Evolutionary conservation across 2,888 invertebrate genomes (phyloP).

Genomic region (Apodemia mormo): DNA sequence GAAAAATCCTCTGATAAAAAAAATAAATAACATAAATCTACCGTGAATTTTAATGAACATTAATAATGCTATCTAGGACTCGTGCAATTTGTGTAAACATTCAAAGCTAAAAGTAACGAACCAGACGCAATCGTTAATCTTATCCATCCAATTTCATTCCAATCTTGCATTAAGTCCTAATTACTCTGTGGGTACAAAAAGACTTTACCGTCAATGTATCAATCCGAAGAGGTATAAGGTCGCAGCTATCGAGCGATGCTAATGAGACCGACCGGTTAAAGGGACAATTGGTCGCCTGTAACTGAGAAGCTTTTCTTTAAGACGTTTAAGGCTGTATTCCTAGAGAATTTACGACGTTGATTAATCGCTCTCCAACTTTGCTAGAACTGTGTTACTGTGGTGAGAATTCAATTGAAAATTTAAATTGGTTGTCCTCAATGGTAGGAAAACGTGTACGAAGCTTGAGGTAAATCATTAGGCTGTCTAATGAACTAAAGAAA

Average conservation of each 20-base stretch:
- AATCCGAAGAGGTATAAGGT: slow-evolving; percentile 61
- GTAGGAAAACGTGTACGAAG: slow-evolving; percentile 36
- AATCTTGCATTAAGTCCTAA: slow-evolving; percentile 45
- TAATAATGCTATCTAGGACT: background rate
- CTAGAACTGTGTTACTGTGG: slow-evolving; percentile 48
- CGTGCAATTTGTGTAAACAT: background rate
- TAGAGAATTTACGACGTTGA: slow-evolving; percentile 58
- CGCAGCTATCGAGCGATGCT: slow-evolving; percentile 65
- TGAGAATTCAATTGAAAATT: slow-evolving; percentile 48
- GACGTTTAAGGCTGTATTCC: slow-evolving; percentile 64
- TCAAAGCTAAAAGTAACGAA: slow-evolving; percentile 37
- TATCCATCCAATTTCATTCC: slow-evolving; percentile 16
- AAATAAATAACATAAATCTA: background rate
- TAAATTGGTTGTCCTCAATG: slow-evolving; percentile 35
- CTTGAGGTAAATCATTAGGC: slow-evolving; percentile 44
- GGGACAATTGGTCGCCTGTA: slow-evolving; percentile 67
- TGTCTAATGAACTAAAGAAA: slow-evolving; percentile 52
- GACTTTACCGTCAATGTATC: slow-evolving; percentile 72
- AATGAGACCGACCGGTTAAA: slow-evolving; percentile 69
- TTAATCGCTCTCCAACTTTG: slow-evolving; percentile 54
- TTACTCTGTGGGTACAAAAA: slow-evolving; percentile 57
- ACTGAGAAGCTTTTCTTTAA: slow-evolving; percentile 63
- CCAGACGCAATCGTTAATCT: slow-evolving; percentile 39
- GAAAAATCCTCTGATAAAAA: background rate
- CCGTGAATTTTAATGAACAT: background rate